Conservation (phyloP, 2,888 invertebrate genomes). For the Unio delphinus region DNA sequence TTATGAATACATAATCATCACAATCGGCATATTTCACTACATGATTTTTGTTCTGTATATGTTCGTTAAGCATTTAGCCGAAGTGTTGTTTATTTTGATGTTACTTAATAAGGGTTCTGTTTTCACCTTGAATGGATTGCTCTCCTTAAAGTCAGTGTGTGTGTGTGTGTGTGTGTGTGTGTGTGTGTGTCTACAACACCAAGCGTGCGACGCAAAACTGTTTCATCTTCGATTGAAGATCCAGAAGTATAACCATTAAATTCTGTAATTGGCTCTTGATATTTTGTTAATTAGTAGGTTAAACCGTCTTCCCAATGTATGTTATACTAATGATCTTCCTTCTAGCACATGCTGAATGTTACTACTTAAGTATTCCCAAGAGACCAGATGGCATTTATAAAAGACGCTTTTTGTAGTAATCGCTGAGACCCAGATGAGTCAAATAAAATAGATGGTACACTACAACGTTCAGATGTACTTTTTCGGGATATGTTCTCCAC, state of each 20-base stretch:
- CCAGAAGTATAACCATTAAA: constrained; percentile 25
- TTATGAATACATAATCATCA: constrained; percentile 48
- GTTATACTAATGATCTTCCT: constrained; percentile 24
- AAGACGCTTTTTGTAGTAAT: constrained; percentile 16
- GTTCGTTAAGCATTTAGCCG: constrained; percentile 23
- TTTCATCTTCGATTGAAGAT: constrained; percentile 21
- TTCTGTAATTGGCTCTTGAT: constrained; percentile 8
- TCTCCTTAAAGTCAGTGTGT: constrained; percentile 25
- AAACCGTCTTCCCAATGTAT: constrained; percentile 24
- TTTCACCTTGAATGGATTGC: constrained; percentile 19
- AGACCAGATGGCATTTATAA: constrained; percentile 20
- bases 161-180: not conserved
- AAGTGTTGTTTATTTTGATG: constrained; percentile 42
- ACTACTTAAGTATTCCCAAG: not conserved
- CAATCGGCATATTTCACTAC: constrained; percentile 26
- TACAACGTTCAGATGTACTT: constrained; percentile 8
- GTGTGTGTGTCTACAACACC: constrained; percentile 20
- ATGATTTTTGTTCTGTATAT: constrained; percentile 12
- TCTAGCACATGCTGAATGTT: constrained; percentile 16
- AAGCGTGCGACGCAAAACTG: constrained; percentile 28
- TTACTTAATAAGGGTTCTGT: constrained; percentile 34
- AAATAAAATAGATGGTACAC: constrained; percentile 23
- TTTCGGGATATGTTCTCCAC: not conserved
- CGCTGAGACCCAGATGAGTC: constrained; percentile 11
- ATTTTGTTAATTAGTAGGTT: constrained; percentile 6